A percentile compares a stretch with the other conserved stretches of the same genome.
Evolutionary conservation across 2,797 vertebrate genomes (phyloP).

Genomic region (Malurus leucopterus): DNA sequence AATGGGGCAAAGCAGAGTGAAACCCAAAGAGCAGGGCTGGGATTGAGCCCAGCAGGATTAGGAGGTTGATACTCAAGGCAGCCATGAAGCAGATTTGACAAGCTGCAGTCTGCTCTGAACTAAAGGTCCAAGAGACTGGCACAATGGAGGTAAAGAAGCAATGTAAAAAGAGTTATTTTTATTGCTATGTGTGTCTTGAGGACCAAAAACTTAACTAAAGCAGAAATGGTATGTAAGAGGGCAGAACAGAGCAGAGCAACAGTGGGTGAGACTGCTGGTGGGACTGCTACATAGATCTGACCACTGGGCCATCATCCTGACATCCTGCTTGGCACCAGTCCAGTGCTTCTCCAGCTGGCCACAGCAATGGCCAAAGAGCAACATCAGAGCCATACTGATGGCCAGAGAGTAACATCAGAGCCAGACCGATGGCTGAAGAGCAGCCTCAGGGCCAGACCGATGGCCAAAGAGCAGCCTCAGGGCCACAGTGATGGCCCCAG

Average conservation of each 20-base stretch:
- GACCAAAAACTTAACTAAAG: background rate
- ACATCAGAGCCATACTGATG: background rate
- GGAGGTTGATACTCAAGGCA: background rate
- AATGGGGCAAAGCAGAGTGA: background rate
- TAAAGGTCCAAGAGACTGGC: background rate
- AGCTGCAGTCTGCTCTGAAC: background rate
- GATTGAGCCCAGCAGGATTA: background rate
- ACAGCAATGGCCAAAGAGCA: background rate
- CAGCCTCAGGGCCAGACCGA: background rate
- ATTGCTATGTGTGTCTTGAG: background rate
- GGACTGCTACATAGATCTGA: background rate
- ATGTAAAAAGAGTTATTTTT: background rate
- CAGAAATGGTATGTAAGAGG: background rate
- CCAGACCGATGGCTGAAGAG: background rate
- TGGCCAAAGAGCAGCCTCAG: too few relatives aligned
- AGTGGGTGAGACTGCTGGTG: background rate
- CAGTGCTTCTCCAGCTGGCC: fast-evolving
- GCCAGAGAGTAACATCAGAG: background rate
- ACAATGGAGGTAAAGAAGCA: background rate
- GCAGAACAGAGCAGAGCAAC: background rate
- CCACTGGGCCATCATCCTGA: background rate
- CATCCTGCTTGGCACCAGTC: background rate
- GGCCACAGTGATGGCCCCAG: too few relatives aligned
- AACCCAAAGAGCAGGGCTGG: background rate
- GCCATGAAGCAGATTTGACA: background rate